These are phyloP conservation scores for Drosophila atroscutellata DNA, from an alignment of 2,888 invertebrate species.

Conservation along the genomic window DNA sequence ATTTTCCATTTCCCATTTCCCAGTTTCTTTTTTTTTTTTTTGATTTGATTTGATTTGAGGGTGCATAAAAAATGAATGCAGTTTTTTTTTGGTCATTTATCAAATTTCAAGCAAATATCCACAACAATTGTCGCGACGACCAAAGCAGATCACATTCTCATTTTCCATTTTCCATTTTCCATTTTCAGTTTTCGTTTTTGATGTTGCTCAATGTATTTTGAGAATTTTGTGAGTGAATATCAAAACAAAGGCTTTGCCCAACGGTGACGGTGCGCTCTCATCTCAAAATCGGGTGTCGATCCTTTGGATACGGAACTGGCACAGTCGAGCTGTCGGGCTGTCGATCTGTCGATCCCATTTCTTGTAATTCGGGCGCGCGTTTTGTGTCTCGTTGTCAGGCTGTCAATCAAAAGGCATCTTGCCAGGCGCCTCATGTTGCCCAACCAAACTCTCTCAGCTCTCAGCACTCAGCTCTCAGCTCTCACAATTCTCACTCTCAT, in stretches of 20 bases:
- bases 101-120: slow-evolving; percentile 71
- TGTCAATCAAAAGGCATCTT: slow-evolving; percentile 72
- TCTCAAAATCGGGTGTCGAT: slow-evolving; percentile 19
- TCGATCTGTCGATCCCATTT: slow-evolving; percentile 43
- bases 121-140: slow-evolving; percentile 51
- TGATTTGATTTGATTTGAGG: background rate
- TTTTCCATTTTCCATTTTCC: slow-evolving; percentile 9
- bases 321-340: slow-evolving; percentile 18
- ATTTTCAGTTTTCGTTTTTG: slow-evolving; percentile 17
- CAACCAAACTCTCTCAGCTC: background rate
- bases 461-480: background rate
- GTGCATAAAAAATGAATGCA: slow-evolving; percentile 12
- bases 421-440: slow-evolving; percentile 52
- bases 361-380: slow-evolving; percentile 64
- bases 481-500: background rate
- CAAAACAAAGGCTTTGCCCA: slow-evolving; percentile 66
- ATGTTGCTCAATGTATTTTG: slow-evolving; percentile 6
- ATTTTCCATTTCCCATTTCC: background rate
- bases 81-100: slow-evolving; percentile 68
- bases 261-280: slow-evolving; percentile 48
- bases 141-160: slow-evolving; percentile 70
- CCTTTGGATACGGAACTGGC: slow-evolving; percentile 12
- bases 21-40: background rate
- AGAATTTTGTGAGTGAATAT: slow-evolving; percentile 62
- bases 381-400: slow-evolving; percentile 61